Percentiles rank a stretch among this genome's conserved stretches.
phyloP scores from a whole-genome alignment of 1,140 invertebrate species.

The Atta cephalotes region DNA sequence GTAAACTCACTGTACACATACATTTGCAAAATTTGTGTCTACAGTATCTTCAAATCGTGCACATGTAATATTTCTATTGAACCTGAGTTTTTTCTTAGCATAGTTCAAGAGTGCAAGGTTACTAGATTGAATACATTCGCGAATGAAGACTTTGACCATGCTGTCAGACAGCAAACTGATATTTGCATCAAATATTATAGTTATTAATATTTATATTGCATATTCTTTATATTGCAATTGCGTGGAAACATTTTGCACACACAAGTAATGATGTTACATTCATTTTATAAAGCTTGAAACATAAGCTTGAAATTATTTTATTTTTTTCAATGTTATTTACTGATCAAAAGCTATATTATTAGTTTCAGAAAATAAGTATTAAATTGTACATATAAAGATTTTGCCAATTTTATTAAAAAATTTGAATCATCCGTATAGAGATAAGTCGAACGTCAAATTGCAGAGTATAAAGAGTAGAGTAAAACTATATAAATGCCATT shows the following conservation, averaged over 20 bases:
- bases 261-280: neutral
- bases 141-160: conserved; percentile 12
- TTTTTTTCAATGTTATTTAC: neutral
- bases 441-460: too few species aligned
- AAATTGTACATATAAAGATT: neutral
- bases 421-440: too few species aligned
- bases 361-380: neutral
- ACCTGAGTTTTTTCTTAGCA: neutral
- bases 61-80: conserved; percentile 32
- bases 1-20: neutral
- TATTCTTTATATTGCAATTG: conserved; percentile 7
- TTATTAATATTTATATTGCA: neutral
- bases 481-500: too few species aligned
- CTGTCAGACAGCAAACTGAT: neutral
- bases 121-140: neutral
- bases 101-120: conserved; percentile 18
- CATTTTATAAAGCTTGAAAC: neutral
- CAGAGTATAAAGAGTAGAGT: too few species aligned
- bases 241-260: neutral
- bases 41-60: neutral
- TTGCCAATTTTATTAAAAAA: too few species aligned
- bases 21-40: neutral
- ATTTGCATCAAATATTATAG: neutral
- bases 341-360: neutral
- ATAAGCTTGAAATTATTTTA: neutral